phyloP scores from a whole-genome alignment of 2,888 invertebrate species.

The Mechanitis mazaeus region DNA sequence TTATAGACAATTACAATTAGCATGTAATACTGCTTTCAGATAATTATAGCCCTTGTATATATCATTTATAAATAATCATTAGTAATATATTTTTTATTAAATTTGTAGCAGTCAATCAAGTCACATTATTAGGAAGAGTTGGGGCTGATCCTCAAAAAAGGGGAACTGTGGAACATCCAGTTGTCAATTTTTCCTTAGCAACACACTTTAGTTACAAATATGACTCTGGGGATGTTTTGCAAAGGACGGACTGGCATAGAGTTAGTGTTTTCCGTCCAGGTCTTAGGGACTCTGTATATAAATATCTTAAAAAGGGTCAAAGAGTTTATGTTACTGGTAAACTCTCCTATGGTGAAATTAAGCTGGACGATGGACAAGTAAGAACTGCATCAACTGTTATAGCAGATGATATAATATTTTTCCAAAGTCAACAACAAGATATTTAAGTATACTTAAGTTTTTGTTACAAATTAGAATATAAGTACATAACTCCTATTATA shows the following conservation, averaged over 20 bases:
- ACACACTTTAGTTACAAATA: conserved; percentile 91
- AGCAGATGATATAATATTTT: conserved; percentile 92
- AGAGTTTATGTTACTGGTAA: conserved; percentile 88
- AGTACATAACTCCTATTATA: conserved; percentile 13
- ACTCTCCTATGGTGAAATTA: conserved; percentile 89
- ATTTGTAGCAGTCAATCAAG: conserved; percentile 83
- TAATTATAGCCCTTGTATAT: too few species aligned
- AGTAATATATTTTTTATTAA: conserved; percentile 22
- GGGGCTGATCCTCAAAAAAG: conserved; percentile 93
- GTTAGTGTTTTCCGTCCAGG: conserved; percentile 90
- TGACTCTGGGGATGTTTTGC: conserved; percentile 86
- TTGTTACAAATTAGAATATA: conserved; percentile 31
- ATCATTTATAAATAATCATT: neutral
- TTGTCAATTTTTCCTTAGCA: conserved; percentile 91
- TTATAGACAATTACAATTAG: neutral
- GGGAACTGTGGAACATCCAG: conserved; percentile 88
- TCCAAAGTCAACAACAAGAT: conserved; percentile 66
- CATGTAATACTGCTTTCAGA: too few species aligned
- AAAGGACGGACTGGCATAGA: conserved; percentile 95
- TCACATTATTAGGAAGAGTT: conserved; percentile 89
- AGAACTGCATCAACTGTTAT: conserved; percentile 86
- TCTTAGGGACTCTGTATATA: conserved; percentile 86
- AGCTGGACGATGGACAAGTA: conserved; percentile 83
- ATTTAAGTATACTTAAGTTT: conserved; percentile 10
- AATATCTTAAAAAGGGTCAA: conserved; percentile 90